Evolutionary conservation across 2,113 vertebrate species (phyloP).

Genomic region (Phrynosoma blainvillii): DNA sequence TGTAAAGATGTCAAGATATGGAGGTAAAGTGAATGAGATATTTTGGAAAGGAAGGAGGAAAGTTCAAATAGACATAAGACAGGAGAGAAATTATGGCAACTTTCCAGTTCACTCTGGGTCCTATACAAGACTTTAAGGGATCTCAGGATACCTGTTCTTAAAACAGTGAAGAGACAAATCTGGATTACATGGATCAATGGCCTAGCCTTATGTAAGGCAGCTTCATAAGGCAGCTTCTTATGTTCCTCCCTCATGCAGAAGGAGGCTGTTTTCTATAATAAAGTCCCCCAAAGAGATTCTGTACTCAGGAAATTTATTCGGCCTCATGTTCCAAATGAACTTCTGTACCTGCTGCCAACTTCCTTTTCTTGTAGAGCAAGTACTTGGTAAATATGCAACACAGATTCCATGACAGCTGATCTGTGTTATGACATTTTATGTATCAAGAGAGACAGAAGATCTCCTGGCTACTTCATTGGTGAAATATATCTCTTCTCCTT

Average conservation of each 20-base stretch:
- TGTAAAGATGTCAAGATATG: neutral
- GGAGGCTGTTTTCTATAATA: neutral
- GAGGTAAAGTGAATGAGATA: neutral
- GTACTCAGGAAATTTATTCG: neutral
- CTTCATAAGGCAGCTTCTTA: neutral
- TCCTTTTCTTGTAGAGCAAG: slow-evolving; percentile 37
- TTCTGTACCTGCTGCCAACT: slow-evolving; percentile 31
- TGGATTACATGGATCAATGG: neutral
- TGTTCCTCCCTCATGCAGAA: neutral
- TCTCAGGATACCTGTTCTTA: neutral
- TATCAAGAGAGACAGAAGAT: slow-evolving; percentile 51
- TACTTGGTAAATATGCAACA: slow-evolving; percentile 29
- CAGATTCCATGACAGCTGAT: slow-evolving; percentile 28
- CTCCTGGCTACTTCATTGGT: slow-evolving; percentile 60
- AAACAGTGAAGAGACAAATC: neutral
- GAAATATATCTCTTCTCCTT: slow-evolving; percentile 54
- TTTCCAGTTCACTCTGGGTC: no score
- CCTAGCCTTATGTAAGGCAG: neutral
- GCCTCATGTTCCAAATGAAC: neutral
- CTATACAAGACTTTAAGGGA: neutral
- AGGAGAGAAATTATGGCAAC: no score
- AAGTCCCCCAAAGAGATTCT: neutral
- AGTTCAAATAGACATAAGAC: neutral
- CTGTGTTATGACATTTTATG: slow-evolving; percentile 68
- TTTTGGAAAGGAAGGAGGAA: neutral